Conservation (phyloP, 1,140 invertebrate species). For the Cryptotermes secundus region DNA sequence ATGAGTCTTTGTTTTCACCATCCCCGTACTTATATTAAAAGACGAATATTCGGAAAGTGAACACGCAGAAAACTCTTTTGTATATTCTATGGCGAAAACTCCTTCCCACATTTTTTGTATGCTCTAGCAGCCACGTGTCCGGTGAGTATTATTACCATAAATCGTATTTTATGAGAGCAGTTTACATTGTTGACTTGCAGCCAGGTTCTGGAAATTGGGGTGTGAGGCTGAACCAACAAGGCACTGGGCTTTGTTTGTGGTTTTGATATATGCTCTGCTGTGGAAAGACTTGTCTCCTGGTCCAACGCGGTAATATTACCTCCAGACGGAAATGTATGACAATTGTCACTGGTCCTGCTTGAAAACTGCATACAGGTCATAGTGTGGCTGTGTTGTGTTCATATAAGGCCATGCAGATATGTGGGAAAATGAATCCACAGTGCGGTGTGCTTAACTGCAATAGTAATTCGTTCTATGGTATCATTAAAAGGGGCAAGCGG, state of each 20-base stretch:
- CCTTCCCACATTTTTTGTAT: background rate
- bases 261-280: background rate
- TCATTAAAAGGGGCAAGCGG: too few species aligned
- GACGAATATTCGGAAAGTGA: background rate
- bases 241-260: background rate
- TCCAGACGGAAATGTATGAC: background rate
- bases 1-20: too few species aligned
- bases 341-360: too few species aligned
- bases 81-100: background rate
- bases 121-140: background rate
- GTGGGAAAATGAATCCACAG: too few species aligned
- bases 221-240: background rate
- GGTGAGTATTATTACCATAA: constrained; percentile 5
- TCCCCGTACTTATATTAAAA: background rate
- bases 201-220: background rate
- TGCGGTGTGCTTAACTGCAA: too few species aligned
- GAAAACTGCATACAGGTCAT: too few species aligned
- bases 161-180: background rate
- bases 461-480: too few species aligned
- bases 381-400: too few species aligned
- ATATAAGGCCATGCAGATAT: too few species aligned
- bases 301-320: background rate
- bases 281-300: background rate
- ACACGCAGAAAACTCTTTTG: background rate
- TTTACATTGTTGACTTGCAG: background rate